These are phyloP conservation scores for Sterrhoptilus dennistouni DNA, from an alignment of 2,113 vertebrate species.

Conservation along the genomic window DNA sequence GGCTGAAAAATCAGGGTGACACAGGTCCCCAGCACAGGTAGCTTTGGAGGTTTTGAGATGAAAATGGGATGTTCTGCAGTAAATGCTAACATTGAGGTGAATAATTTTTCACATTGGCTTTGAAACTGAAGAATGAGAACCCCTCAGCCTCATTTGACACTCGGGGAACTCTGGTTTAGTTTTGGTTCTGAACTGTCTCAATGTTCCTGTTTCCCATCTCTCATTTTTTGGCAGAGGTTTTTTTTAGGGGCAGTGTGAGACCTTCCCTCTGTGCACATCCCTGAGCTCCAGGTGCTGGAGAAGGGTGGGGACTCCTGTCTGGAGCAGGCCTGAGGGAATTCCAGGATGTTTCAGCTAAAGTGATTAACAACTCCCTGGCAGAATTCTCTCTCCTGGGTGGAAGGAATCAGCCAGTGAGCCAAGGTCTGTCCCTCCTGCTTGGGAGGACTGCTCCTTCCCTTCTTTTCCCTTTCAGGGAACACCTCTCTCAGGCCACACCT, in stretches of 20 bases:
- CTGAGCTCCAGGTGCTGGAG: background rate
- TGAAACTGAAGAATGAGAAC: background rate
- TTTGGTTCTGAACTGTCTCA: background rate
- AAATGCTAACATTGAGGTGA: background rate
- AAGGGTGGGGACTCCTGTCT: background rate
- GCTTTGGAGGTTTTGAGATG: background rate
- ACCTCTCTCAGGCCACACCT: no score
- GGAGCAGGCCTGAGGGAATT: no score
- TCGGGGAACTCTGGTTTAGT: fast-evolving
- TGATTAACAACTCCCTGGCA: background rate
- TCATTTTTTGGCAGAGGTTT: background rate
- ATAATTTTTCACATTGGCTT: background rate
- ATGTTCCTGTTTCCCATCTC: background rate
- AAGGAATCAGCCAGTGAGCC: background rate
- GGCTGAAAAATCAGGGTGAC: no score
- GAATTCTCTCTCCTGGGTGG: background rate
- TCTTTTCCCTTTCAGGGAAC: background rate
- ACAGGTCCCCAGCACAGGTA: no score
- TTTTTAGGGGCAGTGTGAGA: background rate
- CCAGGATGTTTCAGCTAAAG: background rate
- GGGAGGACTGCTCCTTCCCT: background rate
- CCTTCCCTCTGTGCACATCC: fast-evolving
- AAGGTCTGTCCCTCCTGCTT: background rate
- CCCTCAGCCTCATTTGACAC: fast-evolving
- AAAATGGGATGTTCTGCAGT: background rate